Evolutionary conservation across 2,113 vertebrate species (phyloP), one percentile per base, ranked within the genome.

Genomic region (Toxotes jaculatrix): DNA sequence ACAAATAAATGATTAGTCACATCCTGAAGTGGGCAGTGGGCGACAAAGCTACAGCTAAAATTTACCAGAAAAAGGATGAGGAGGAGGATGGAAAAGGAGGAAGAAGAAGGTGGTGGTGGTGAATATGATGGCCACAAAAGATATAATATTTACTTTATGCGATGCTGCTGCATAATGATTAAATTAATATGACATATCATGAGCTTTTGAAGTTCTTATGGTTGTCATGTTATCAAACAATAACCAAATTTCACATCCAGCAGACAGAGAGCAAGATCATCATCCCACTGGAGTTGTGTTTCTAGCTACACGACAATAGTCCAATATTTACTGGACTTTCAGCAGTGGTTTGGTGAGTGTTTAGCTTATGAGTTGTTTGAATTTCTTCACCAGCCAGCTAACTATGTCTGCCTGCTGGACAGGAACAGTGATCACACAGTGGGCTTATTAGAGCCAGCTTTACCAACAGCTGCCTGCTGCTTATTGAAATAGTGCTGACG

Each of bases 1-100:
- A 47, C 45, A 62, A 84, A 66, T 59, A 86, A 36, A 69, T 74
- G 57, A 40, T 74, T 38, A 45, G 45, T 32, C 45, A 70, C 51
- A 62, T 19, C 31, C 45, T 71, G 43, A 38, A 17, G 86, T 90
- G 81, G 86, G 67, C 70, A 78, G 75, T 62, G 63, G 31, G 56
- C 83, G 47, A 78, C 31, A 81, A 82, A 81, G 66, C 45, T 62
- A 60, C 13, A 64, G 61, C 27, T 63, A 57, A 65, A 45, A 80
- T 70, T 34, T 23, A 61, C 74, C 51, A 85, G 60, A 13, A 62
- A 70, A 60, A 61, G 12, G 34, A 65, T n/a, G 74, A 73, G n/a
- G 66, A 75, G 72, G 67, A 77, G 51, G 75, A 63, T 16, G 63
- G 27, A 36, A 51, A 23, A 68, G 66, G 47, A 78, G 38, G 40